Percentiles rank a stretch among this genome's conserved stretches.
These are phyloP conservation scores for Erynnis tages DNA, from an alignment of 2,888 invertebrate genomes.

Conservation along the genomic window DNA sequence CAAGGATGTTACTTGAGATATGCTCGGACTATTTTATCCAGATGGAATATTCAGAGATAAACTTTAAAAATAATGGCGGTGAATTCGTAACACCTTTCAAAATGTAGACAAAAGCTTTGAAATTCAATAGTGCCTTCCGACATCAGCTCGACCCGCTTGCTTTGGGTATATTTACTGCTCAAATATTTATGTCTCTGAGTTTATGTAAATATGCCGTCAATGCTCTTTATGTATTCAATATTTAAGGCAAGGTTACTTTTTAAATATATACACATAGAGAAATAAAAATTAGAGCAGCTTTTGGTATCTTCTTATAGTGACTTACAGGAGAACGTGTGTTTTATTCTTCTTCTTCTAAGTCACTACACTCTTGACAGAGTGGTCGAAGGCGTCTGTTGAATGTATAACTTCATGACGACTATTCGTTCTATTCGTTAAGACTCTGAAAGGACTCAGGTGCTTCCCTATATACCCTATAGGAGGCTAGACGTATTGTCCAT, in stretches of 20 bases:
- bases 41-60: conserved; percentile 10
- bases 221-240: conserved; percentile 18
- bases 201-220: conserved; percentile 10
- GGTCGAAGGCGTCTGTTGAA: no score
- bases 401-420: no score
- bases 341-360: no score
- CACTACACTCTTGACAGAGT: no score
- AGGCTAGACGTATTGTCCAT: no score
- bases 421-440: no score
- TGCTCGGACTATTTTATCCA: conserved; percentile 11
- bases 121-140: conserved; percentile 31
- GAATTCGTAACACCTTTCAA: conserved; percentile 23
- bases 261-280: conserved; percentile 2
- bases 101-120: conserved; percentile 30
- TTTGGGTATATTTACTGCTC: conserved; percentile 13
- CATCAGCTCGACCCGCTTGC: conserved; percentile 24
- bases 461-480: no score
- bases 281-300: no score
- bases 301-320: no score
- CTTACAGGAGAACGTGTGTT: no score
- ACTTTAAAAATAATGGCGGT: conserved; percentile 21
- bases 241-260: conserved; percentile 9
- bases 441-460: no score
- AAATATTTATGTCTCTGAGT: conserved; percentile 21
- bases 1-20: conserved; percentile 12